Base-by-base conservation (phyloP, 2,113 vertebrate species). In the Lophochroa leadbeateri region DNA sequence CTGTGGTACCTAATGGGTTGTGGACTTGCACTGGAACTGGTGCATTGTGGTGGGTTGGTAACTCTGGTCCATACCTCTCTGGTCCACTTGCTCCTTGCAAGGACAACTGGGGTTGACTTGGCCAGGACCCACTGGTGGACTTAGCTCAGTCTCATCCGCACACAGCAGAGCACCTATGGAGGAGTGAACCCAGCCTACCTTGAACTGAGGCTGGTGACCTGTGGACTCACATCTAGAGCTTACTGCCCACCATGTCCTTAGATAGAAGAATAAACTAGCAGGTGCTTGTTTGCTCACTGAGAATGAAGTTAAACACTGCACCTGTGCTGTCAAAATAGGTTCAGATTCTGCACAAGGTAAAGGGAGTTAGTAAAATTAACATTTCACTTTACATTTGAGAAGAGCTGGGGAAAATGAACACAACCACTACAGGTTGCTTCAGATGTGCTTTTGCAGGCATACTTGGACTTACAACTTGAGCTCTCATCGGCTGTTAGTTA, bases 401-500 rank as follows among this genome's bases (percentile, higher is more conserved):
- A 55, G 60, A 71, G 11, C 10, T 76, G 75, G 29, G 71, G 61
- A 60, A 91, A 67, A 75, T 43, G 67, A 67, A 71, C 24, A 58
- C 37, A 83, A 43, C 31, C 11, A 3, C 49, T 77, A 6, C 8
- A 65, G 44, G 52, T 96, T 41, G 58, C 60, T 67, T 85, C 53
- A 37, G 47, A n/a, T 85, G 55, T 70, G 46, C 72, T 86, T 88
- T 53, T 92, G 79, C 24, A 61, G 57, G 52, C 49, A 0, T 71
- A 37, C 25, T 64, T 3, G 3, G 52, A 18, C 19, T 91, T 71
- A 49, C 0, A 7, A 58, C 33, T 64, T 87, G 65, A 85, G 52
- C 37, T 89, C 31, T 58, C 1, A n/a, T 75, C 65, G 84, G 84
- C 84, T 94, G 84, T 91, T 90, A 71, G 27, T 82, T 87, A 39